Evolutionary conservation across 2,888 invertebrate genomes (phyloP).

Genomic region (Bombyx huttoni): DNA sequence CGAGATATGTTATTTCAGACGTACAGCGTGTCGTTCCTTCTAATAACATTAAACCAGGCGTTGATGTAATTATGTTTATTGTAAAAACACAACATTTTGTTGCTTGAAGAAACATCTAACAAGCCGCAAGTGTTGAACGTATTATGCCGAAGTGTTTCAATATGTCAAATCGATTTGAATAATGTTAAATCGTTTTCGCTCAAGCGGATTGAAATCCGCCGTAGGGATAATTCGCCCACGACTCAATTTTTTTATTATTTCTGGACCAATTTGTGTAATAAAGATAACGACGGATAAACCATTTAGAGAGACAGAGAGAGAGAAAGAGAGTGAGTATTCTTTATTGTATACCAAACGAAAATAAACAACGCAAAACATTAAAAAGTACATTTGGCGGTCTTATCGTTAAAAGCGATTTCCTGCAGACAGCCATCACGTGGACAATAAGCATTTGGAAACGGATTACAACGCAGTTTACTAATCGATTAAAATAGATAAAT

Average conservation of each 20-base stretch:
- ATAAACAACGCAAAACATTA: too few relatives aligned
- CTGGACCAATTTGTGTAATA: background rate
- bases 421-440: too few relatives aligned
- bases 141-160: conserved; percentile 52
- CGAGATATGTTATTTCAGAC: background rate
- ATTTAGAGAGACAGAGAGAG: too few relatives aligned
- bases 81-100: conserved; percentile 34
- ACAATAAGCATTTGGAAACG: too few relatives aligned
- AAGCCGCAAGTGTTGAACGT: conserved; percentile 44
- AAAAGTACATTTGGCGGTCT: too few relatives aligned
- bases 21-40: background rate
- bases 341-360: too few relatives aligned
- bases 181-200: conserved; percentile 52
- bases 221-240: conserved; percentile 35
- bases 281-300: too few relatives aligned
- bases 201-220: conserved; percentile 40
- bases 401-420: too few relatives aligned
- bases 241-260: conserved; percentile 28
- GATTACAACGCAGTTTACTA: too few relatives aligned
- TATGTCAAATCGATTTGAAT: conserved; percentile 56
- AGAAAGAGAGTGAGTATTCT: too few relatives aligned
- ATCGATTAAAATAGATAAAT: too few relatives aligned
- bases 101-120: conserved; percentile 42
- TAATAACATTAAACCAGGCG: background rate
- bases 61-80: conserved; percentile 7